Conservation (phyloP, 2,888 invertebrate species). For the Branchipolynoe longqiensis region DNA sequence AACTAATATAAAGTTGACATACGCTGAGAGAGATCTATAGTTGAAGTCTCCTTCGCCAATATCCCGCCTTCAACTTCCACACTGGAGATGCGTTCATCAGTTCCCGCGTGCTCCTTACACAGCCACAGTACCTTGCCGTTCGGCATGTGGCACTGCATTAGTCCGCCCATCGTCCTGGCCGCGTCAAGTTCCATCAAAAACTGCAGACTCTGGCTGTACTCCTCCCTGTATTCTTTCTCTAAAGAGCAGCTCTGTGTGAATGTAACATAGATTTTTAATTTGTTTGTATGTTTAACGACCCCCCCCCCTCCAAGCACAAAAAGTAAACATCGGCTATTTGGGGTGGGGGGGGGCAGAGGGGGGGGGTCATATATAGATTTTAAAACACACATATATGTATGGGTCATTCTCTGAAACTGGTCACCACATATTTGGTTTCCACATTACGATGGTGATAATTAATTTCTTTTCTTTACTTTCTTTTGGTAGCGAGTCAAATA, state of each 20-base stretch:
- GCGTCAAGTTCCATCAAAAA: slow-evolving; percentile 71
- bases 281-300: no score
- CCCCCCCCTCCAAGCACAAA: no score
- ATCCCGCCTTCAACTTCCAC: not conserved
- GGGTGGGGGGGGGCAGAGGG: no score
- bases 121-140: slow-evolving; percentile 79
- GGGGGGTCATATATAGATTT: no score
- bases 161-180: slow-evolving; percentile 65
- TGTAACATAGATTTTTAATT: no score
- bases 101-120: slow-evolving; percentile 74
- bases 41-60: not conserved
- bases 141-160: slow-evolving; percentile 70
- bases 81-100: slow-evolving; percentile 64
- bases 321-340: no score
- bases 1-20: not conserved
- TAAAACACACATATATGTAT: no score
- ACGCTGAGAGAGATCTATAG: slow-evolving; percentile 18
- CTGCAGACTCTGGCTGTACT: slow-evolving; percentile 69
- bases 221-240: slow-evolving; percentile 61
- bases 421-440: no score
- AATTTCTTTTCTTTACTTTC: no score
- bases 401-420: no score
- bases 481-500: no score
- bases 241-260: slow-evolving; percentile 60
- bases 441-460: no score